Conservation (phyloP, 2,888 invertebrate species). For the Timema podura region DNA sequence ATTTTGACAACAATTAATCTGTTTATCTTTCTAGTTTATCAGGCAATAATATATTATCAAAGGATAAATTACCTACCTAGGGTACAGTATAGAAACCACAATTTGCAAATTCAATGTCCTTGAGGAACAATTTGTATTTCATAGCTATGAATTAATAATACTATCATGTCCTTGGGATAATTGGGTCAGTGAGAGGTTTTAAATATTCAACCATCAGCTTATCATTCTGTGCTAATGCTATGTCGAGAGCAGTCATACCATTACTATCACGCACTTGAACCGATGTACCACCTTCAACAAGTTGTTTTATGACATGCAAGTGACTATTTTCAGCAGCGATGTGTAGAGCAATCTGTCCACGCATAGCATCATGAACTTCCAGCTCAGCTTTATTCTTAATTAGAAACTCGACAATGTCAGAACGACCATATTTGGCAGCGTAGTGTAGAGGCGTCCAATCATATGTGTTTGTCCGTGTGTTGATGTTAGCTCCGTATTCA, state of each 20-base stretch:
- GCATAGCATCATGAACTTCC: slow-evolving; percentile 5
- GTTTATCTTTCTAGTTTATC: too few relatives aligned
- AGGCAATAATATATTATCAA: too few relatives aligned
- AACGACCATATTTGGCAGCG: slow-evolving; percentile 9
- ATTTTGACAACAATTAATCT: too few relatives aligned
- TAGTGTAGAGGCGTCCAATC: slow-evolving; percentile 10
- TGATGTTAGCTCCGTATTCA: slow-evolving; percentile 3
- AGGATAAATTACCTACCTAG: too few relatives aligned
- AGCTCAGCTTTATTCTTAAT: neutral
- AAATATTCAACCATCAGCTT: neutral
- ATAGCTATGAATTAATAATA: neutral
- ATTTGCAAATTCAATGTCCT: too few relatives aligned
- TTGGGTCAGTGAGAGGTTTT: neutral
- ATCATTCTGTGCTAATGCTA: slow-evolving; percentile 4
- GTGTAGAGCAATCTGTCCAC: slow-evolving; percentile 7
- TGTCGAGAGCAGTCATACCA: slow-evolving; percentile 6
- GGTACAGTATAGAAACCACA: too few relatives aligned
- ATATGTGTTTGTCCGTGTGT: neutral
- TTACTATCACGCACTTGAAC: slow-evolving; percentile 1
- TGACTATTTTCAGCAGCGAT: slow-evolving; percentile 10
- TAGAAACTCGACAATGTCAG: slow-evolving; percentile 10
- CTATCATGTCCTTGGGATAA: neutral
- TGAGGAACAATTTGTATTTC: too few relatives aligned
- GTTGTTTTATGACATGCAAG: slow-evolving; percentile 4
- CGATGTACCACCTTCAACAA: neutral